Evolutionary conservation across 2,888 invertebrate species (phyloP), one percentile per base, ranked within the genome.

Genomic region (Mesochorus sp.): DNA sequence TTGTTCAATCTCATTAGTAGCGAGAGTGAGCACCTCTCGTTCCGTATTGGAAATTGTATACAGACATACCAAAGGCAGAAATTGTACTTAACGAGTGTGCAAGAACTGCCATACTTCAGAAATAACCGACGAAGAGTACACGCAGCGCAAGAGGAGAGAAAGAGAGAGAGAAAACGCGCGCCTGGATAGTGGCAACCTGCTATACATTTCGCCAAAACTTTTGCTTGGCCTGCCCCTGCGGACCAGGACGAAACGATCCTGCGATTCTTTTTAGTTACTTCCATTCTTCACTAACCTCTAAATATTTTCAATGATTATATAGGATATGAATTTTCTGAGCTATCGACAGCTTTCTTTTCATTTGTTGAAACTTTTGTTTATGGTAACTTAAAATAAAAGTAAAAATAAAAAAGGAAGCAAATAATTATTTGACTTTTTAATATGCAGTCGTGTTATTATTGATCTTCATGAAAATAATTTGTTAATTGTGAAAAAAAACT

Each of bases 1-100:
- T 67, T 59, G 68, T 80, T 81, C 61, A 80, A 37, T 67, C 82
- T 84, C 82, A 80, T 84, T 83, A 82, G 68, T 47, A 62, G 47
- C 47, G 44, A 64, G 71, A 68, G 73, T 68, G 55, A 59, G 66
- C 39, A 67, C 42, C 64, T 76, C 53, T 3, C 39, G 51, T 57
- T 66, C 66, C 64, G 64, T 44, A 68, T 57, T 64, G 68, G 70
- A 68, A 73, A 76, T 66, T n/a, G n/a, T n/a, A n/a, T 55, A 59
- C 47, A 66, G 49, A 17, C 10, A 31, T 49, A 57, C 42, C 68
- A 31, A 73, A 34, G 49, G 47, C 21, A 37, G 62, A 59, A 64
- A 64, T 51, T 47, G 8, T 14, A 28, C 47, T 67, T 42, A 66
- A 64, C 74, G 55, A 71, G 61, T 37, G 53, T 61, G 51, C 57